Evolutionary conservation across 2,797 vertebrate genomes (phyloP), one percentile per base, ranked within the genome.

Genomic region (Pelodytes ibericus): DNA sequence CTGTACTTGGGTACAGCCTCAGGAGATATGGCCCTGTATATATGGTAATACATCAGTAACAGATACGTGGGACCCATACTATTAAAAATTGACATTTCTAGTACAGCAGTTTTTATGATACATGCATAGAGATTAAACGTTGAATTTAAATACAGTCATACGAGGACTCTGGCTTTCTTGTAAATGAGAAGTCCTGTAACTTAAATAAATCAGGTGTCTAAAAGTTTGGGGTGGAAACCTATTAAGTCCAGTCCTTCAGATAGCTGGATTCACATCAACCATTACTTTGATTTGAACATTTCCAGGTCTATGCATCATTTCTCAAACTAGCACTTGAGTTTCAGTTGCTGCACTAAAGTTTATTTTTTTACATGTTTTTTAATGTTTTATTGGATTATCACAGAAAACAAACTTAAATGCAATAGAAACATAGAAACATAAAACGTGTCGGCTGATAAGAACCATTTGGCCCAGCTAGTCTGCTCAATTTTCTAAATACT

Each of bases 31-130:
- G 25, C 33, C 56, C 64, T 59, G 26, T 49, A 59, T 74, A 53
- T 64, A 39, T 65, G 18, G 31, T 36, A 25, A 65, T 65, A 73
- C 33, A 73, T 73, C 49, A 73, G 16, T 36, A 49, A 25, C 24
- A 53, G 47, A 65, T 41, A 56, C 29, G n/a, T 65, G 59, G 31
- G 22, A 47, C 60, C 51, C 30, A 51, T 18, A 16, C 44, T 73
- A 73, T 73, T 64, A 64, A 73, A 60, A 63, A 60, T 59, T 64
- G 47, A 20, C 26, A 56, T 63, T 63, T 53, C 29, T 51, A 22
- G 20, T n/a, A 24, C 71, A 64, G 22, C 2, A 24, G 44, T 61
- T 49, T 2, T 30, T 63, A 24, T 73, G 59, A 71, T 71, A 59
- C 13, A 71, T 71, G 16, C 31, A 41, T 27, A 58, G 60, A 71